Evolutionary conservation across 2,113 vertebrate species (phyloP).

Genomic region (Cyanistes caeruleus): DNA sequence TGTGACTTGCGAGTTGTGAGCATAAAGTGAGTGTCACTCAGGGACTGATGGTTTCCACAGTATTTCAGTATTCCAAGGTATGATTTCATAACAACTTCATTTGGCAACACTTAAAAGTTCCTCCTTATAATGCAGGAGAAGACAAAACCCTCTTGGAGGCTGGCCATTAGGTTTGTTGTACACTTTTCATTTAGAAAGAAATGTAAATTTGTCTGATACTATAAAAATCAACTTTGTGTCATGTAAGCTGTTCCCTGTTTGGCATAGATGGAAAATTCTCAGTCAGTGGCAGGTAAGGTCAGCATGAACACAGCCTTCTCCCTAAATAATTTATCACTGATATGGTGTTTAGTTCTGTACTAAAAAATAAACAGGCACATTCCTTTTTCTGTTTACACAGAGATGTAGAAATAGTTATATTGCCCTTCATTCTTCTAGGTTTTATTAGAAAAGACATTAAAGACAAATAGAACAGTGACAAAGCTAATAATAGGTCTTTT

Average conservation of each 20-base stretch:
- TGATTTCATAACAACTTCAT: not conserved
- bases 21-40: not conserved
- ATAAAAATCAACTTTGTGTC: not conserved
- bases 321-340: not conserved
- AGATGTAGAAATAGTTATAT: conserved; percentile 17
- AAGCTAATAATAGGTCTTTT: conserved; percentile 31
- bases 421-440: not conserved
- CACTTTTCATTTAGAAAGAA: not conserved
- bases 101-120: not conserved
- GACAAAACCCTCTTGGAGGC: not conserved
- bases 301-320: not conserved
- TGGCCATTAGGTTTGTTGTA: not conserved
- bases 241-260: not conserved
- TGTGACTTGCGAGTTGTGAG: not conserved
- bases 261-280: not conserved
- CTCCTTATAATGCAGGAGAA: not conserved
- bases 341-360: not conserved
- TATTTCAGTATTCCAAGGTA: not conserved
- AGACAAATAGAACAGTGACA: conserved; percentile 44
- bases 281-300: not conserved
- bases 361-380: not conserved
- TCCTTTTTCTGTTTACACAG: not conserved
- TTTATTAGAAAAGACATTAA: conserved; percentile 36
- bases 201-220: not conserved
- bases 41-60: not conserved